These are phyloP conservation scores for Taenioides sp. DNA, from an alignment of 2,797 vertebrate species.

Conservation along the genomic window DNA sequence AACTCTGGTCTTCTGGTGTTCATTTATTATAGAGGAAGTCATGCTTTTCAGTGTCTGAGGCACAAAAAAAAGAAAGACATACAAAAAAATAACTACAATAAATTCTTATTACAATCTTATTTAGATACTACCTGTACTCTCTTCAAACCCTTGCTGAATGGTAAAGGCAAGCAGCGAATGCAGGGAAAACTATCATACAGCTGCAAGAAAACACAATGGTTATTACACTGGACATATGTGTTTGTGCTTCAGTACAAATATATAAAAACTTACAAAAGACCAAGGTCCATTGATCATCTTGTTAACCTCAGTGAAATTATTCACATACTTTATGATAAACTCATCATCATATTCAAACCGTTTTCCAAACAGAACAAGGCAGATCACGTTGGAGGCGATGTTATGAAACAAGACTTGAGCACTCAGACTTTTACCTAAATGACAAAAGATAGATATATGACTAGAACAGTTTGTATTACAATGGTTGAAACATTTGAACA, in stretches of 20 bases:
- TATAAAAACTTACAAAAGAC: conserved; percentile 66
- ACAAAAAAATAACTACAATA: background rate
- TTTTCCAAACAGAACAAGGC: conserved; percentile 69
- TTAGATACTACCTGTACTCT: conserved; percentile 1
- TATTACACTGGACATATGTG: background rate
- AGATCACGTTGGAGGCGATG: conserved; percentile 75
- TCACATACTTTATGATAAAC: conserved; percentile 56
- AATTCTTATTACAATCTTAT: background rate
- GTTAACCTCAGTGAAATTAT: conserved; percentile 52
- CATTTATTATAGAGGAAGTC: background rate
- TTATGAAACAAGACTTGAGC: conserved; percentile 76
- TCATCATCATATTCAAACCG: conserved; percentile 67
- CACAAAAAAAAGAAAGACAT: background rate
- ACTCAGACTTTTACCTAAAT: conserved; percentile 55
- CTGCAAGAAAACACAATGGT: conserved; percentile 33
- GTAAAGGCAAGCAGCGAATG: conserved; percentile 38
- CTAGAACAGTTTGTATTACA: background rate
- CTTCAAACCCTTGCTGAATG: conserved; percentile 48
- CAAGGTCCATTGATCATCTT: conserved; percentile 70
- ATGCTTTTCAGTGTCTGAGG: conserved; percentile 6
- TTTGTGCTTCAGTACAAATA: background rate
- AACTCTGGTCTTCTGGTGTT: conserved; percentile 55
- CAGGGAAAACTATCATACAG: conserved; percentile 57
- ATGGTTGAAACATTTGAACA: background rate
- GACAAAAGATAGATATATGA: background rate